Evolutionary conservation across 2,797 vertebrate species (phyloP), one percentile per base, ranked within the genome.

Genomic region (Melanotaenia pygmaea): DNA sequence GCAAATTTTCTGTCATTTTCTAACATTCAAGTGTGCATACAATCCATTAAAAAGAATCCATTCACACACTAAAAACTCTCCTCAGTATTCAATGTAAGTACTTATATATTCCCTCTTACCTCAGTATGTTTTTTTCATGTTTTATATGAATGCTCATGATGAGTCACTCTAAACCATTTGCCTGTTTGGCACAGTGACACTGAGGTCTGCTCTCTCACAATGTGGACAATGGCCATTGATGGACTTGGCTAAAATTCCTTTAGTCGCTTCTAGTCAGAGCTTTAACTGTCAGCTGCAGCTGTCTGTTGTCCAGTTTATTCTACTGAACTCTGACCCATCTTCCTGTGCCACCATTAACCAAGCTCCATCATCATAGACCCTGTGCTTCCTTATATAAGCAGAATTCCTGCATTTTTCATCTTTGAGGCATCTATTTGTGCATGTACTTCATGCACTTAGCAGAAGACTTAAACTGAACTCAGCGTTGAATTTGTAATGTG

Each of bases 281-380:
- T 72, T 24, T 14, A 8, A 74, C 76, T 79, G 77, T 77, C 84
- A 64, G 80, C 65, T 72, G 81, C 90, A 91, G 87, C 90, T 91
- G 90, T 80, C 76, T 38, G 60, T 60, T 47, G 73, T 88, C 81
- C 69, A 4, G 75, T 88, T 88, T 81, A 84, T 90, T 83, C 77
- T 57, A 4, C 32, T 88, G 79, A 90, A 22, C 91, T 86, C 64
- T 83, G 86, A 89, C 83, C 86, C 8, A 0, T 76, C 75, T 62
- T 65, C 65, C 72, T 56, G 50, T 26, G 30, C 58, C 70, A 47
- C 9, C 3, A 74, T 74, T 70, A 80, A 72, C 66, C 62, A 3
- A 57, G 35, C 67, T 78, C 77, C 64, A 63, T 83, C 82, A 77
- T 73, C 72, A 37, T 59, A 69, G 62, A 54, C 28, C 72, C 16